These are phyloP conservation scores for Erebia ligea DNA, from an alignment of 2,888 invertebrate genomes.

Conservation along the genomic window DNA sequence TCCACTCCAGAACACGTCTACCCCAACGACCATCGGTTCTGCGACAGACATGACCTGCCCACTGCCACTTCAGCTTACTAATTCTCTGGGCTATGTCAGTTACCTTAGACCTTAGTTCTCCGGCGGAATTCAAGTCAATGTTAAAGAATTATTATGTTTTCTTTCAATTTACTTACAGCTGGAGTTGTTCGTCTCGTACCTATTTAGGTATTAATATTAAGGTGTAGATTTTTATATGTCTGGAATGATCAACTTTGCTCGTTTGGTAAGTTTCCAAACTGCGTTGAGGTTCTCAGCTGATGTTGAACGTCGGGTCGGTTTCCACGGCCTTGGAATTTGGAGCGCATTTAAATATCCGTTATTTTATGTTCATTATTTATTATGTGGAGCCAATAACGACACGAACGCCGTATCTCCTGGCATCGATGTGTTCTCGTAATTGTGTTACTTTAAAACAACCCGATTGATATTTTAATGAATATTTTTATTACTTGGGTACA, in stretches of 20 bases:
- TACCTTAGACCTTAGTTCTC: too few relatives aligned
- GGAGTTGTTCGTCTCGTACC: background rate
- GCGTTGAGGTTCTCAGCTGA: background rate
- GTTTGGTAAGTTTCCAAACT: constrained; percentile 14
- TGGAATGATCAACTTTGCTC: background rate
- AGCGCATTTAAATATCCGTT: constrained; percentile 19
- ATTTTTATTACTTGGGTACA: background rate
- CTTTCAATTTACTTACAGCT: too few relatives aligned
- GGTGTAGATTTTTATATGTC: background rate
- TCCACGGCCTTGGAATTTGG: constrained; percentile 12
- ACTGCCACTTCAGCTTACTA: too few relatives aligned
- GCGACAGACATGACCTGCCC: too few relatives aligned
- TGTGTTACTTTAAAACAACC: background rate
- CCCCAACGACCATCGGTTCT: too few relatives aligned
- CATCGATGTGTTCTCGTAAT: background rate
- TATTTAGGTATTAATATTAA: background rate
- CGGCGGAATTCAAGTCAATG: too few relatives aligned
- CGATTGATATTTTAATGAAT: background rate
- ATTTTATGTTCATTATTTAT: constrained; percentile 15
- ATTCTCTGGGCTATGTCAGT: too few relatives aligned
- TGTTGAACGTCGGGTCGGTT: background rate
- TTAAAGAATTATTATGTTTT: too few relatives aligned
- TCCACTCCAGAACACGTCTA: too few relatives aligned
- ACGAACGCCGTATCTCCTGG: background rate
- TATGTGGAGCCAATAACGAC: background rate